Base-by-base conservation (phyloP, 1,140 invertebrate genomes). In the Zaprionus davidi region DNA sequence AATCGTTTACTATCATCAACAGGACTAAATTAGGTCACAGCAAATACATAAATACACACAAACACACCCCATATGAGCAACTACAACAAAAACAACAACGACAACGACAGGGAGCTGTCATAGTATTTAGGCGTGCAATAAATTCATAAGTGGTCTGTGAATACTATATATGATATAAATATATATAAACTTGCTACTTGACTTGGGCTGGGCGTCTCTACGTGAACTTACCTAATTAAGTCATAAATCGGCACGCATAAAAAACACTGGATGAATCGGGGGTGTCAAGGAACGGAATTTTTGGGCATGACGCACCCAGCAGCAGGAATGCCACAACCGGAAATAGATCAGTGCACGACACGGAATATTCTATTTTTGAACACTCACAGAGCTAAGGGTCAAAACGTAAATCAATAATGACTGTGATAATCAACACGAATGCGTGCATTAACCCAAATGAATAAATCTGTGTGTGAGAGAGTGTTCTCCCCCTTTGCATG, bases 381-480 rank as follows among this genome's bases (percentile, higher is more conserved):
- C 69, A 57, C 53, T 56, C 51, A n/a, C 17, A 59, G 36, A 28
- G 1, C 38, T 65, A 34, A 26, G 60, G 59, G 60, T 76, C 69
- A 71, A 55, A 69, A 68, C 69, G 63, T 44, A 69, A 71, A 88
- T 87, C 83, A 76, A 84, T 87, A 86, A 86, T 44, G 77, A 12
- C 31, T n/a, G 12, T 71, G 70, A 58, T 78, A 71, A 71, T 83
- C 83, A 76, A 58, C 36, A 38, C 17, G 36, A 75, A 80, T 84
- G 85, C 74, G 84, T 78, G 60, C 84, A 78, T 84, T 81, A 90
- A 84, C 81, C 84, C 78, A 87, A 90, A 87, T 78, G 56, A 80
- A 51, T 41, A 44, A 59, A 57, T 62, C 51, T 31, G 31, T 44
- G 34, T 78, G 70, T 36, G 46, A 5, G n/a, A 17, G 41, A 46